Evolutionary conservation across 2,113 vertebrate genomes (phyloP).

Genomic region (Corvus cornix): DNA sequence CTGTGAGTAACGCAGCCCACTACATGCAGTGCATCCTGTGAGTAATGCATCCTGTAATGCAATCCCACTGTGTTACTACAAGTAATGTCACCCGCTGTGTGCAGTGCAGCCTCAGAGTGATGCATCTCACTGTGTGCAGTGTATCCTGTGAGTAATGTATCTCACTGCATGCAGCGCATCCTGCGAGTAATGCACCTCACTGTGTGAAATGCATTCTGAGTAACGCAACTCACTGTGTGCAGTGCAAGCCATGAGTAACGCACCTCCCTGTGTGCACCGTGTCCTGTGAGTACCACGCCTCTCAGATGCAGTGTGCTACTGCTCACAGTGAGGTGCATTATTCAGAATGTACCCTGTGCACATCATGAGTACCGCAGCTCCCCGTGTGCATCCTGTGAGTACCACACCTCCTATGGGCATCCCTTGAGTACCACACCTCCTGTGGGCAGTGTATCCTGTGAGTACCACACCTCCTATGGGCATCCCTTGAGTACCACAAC

Average conservation of each 20-base stretch:
- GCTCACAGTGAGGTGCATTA: too few species aligned
- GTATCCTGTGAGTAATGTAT: too few species aligned
- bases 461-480: background rate
- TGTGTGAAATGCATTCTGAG: background rate
- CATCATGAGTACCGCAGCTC: background rate
- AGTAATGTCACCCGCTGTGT: too few species aligned
- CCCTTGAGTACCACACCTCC: too few species aligned
- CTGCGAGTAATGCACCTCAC: background rate
- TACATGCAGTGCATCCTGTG: background rate
- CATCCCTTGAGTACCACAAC: background rate
- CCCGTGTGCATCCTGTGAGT: background rate
- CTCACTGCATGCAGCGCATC: background rate
- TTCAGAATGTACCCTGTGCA: background rate
- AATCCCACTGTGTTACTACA: background rate
- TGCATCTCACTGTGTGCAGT: too few species aligned
- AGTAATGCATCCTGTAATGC: too few species aligned
- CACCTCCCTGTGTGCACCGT: too few species aligned
- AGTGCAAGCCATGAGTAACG: background rate
- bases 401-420: background rate
- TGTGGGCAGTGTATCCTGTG: background rate
- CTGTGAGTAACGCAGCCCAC: too few species aligned
- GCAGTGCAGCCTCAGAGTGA: too few species aligned
- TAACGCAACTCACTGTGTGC: background rate
- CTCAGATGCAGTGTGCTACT: too few species aligned
- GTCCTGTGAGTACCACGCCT: background rate